Evolutionary conservation across 2,888 invertebrate species (phyloP).

Genomic region (Drosophila affinis): DNA sequence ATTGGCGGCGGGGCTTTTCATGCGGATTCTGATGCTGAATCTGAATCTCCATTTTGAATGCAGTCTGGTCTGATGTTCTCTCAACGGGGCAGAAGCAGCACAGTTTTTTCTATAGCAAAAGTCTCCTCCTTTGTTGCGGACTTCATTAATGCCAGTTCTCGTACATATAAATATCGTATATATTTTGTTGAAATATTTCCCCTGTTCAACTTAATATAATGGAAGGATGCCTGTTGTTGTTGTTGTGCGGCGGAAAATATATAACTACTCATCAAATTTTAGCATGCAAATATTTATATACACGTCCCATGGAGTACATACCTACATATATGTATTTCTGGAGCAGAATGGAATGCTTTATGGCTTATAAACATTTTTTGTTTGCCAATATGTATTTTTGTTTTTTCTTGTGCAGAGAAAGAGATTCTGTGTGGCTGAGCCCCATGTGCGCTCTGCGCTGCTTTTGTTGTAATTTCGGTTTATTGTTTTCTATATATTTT

Average conservation of each 20-base stretch:
- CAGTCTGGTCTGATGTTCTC: slow-evolving; percentile 22
- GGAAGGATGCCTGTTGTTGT: neutral
- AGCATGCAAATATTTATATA: slow-evolving; percentile 59
- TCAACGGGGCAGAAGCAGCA: neutral
- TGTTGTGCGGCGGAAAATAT: slow-evolving; percentile 28
- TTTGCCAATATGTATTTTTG: slow-evolving; percentile 64
- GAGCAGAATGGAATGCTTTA: slow-evolving; percentile 48
- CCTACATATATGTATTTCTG: slow-evolving; percentile 15
- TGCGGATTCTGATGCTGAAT: neutral
- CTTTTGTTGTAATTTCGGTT: slow-evolving; percentile 71
- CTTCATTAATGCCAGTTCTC: slow-evolving; percentile 41
- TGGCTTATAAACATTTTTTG: slow-evolving; percentile 76
- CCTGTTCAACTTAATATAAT: slow-evolving; percentile 2
- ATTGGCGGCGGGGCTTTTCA: neutral
- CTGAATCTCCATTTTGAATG: slow-evolving; percentile 31
- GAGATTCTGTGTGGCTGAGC: neutral
- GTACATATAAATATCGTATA: slow-evolving; percentile 8
- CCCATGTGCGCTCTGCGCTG: slow-evolving; percentile 11
- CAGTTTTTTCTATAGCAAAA: slow-evolving; percentile 6
- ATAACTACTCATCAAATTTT: slow-evolving; percentile 74
- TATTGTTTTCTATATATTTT: slow-evolving; percentile 79
- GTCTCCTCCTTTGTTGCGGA: slow-evolving; percentile 29
- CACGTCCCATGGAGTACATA: neutral
- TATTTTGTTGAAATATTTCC: slow-evolving; percentile 25
- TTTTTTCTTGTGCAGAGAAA: neutral